Base-by-base conservation (phyloP, 2,888 invertebrate species). In the Muscina levida region DNA sequence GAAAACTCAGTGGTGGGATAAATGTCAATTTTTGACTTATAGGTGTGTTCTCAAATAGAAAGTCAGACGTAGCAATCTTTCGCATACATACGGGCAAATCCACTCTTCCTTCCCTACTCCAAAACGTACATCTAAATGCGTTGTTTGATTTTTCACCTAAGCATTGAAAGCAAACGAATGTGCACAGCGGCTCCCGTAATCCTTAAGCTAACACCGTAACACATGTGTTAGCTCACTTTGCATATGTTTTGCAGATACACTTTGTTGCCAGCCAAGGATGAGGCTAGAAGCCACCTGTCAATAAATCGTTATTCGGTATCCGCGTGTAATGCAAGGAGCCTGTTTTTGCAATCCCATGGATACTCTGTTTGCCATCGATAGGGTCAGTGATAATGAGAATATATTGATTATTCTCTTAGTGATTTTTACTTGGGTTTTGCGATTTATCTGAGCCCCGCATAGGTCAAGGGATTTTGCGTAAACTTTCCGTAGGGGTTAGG, bases 21-120 rank as follows among this genome's bases (percentile, higher is more conserved):
- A 77, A 67, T 62, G 72, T 68, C 72, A 72, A 62, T 51, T 68
- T 71, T 67, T 72, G 72, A 77, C 67, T 68, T 77, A 72, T 72
- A 77, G 67, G 66, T 77, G 71, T 77, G 71, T 72, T 53, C 59
- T 22, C 68, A 72, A 72, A 68, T 72, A 51, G 44, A 48, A 68
- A 67, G 59, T 68, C 77, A 72, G 72, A 65, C 22, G 17, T 15
- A 19, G 72, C 59, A 53, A 48, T 62, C 19, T 13, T 37, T 13
- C 31, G 51, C 1, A 53, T 44, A n/a, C n/a, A 15, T 31, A 13
- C 48, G 22, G 26, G 17, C 11, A 46, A 44, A 46, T 4, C 1
- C 48, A 31, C 15, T 15, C 26, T 24, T 62, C 19, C 2, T 5
- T 24, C 2, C 3, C 44, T 44, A 24, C 48, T n/a, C n/a, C n/a